phyloP scores from a whole-genome alignment of 2,888 invertebrate genomes.

The Cyclophora albipunctata region DNA sequence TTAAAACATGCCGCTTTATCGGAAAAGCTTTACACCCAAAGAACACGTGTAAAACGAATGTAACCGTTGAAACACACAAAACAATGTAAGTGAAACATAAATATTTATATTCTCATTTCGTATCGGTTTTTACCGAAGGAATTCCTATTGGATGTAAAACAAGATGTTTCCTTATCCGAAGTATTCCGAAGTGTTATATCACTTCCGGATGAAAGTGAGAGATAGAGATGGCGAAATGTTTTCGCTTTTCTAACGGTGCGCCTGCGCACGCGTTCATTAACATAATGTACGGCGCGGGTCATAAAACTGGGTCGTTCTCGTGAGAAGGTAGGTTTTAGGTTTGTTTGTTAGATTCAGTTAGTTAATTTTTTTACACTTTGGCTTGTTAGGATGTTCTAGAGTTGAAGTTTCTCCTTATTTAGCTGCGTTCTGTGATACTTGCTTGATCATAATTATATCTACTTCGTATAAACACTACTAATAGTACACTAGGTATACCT shows the following conservation, averaged over 20 bases:
- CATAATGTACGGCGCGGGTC: conserved; percentile 13
- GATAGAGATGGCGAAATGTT: conserved; percentile 26
- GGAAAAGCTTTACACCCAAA: too few relatives aligned
- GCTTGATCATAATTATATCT: too few relatives aligned
- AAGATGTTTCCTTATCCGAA: conserved; percentile 23
- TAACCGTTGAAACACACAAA: conserved; percentile 1
- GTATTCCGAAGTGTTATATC: conserved; percentile 28
- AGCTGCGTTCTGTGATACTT: too few relatives aligned
- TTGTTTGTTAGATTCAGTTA: too few relatives aligned
- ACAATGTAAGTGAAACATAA: conserved; percentile 16
- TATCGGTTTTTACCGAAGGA: conserved; percentile 28
- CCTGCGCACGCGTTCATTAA: conserved; percentile 16
- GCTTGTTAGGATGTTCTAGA: too few relatives aligned
- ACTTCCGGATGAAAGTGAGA: conserved; percentile 32
- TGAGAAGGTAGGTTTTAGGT: neutral
- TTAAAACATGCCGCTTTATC: too few relatives aligned
- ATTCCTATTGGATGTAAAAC: conserved; percentile 20
- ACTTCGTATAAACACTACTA: too few relatives aligned
- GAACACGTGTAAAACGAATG: neutral
- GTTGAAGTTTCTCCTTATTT: too few relatives aligned
- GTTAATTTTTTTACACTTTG: too few relatives aligned
- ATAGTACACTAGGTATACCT: too few relatives aligned
- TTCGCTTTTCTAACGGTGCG: conserved; percentile 27
- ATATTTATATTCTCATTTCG: conserved; percentile 21
- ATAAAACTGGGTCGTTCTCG: conserved; percentile 1